Evolutionary conservation across 2,113 vertebrate species (phyloP).

Genomic region (Carollia perspicillata): DNA sequence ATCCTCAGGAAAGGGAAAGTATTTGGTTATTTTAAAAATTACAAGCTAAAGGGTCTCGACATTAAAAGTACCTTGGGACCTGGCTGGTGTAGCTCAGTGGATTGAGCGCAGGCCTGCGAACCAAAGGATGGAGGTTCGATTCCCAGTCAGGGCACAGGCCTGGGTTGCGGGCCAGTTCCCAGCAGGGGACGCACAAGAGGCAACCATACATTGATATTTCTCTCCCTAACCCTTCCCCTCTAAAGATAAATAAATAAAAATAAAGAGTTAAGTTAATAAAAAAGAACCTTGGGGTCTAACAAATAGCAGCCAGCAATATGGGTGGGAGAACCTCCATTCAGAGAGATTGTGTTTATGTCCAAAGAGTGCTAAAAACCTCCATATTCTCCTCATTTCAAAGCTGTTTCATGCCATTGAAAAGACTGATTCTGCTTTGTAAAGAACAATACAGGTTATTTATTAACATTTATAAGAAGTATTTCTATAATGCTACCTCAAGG

Average conservation of each 20-base stretch:
- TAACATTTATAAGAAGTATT: constrained; percentile 39
- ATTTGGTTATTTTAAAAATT: background rate
- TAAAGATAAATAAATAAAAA: no score
- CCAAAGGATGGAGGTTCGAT: no score
- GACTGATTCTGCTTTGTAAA: constrained; percentile 46
- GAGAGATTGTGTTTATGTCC: background rate
- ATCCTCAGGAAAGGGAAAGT: background rate
- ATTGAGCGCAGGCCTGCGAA: no score
- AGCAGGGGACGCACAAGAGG: no score
- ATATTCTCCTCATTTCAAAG: background rate
- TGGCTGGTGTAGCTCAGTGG: no score
- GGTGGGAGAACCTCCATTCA: background rate
- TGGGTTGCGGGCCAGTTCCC: no score
- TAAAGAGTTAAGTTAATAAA: no score
- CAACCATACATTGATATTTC: no score
- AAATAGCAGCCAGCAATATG: background rate
- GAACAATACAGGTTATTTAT: constrained; percentile 29
- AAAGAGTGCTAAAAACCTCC: background rate
- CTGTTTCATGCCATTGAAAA: constrained; percentile 5
- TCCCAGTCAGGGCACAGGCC: no score
- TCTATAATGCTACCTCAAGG: constrained; percentile 14
- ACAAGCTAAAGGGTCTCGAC: background rate
- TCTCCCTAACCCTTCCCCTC: no score
- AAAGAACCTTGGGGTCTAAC: background rate
- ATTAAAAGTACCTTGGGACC: background rate